phyloP scores from a whole-genome alignment of 1,140 invertebrate species.

The Drosophila eugracilis region DNA sequence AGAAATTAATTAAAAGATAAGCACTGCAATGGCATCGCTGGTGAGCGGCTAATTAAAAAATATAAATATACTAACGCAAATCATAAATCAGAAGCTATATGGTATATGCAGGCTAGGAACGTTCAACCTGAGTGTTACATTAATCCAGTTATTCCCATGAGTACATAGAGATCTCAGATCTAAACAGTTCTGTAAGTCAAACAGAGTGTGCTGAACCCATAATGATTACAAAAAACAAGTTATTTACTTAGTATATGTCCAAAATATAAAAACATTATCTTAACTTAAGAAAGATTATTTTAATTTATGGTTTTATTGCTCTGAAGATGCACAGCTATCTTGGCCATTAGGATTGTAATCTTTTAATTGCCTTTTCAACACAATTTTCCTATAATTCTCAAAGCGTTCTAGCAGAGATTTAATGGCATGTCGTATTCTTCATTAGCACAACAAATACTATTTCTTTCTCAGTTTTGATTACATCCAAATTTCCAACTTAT shows the following conservation, averaged over 20 bases:
- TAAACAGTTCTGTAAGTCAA: slow-evolving; percentile 10
- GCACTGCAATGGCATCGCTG: slow-evolving; percentile 25
- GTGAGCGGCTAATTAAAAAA: slow-evolving; percentile 35
- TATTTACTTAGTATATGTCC: background rate
- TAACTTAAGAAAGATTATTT: background rate
- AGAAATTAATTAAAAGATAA: slow-evolving; percentile 64
- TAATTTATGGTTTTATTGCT: background rate
- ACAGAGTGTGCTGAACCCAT: slow-evolving; percentile 11
- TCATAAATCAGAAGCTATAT: slow-evolving; percentile 31
- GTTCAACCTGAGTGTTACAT: slow-evolving; percentile 10
- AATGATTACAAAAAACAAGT: slow-evolving; percentile 2
- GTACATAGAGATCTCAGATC: slow-evolving; percentile 14
- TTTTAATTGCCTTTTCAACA: background rate
- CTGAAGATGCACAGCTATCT: background rate
- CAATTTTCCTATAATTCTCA: background rate
- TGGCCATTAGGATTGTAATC: background rate
- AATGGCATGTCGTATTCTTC: background rate
- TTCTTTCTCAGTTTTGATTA: too few species aligned
- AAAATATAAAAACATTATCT: background rate
- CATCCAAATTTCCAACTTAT: too few species aligned
- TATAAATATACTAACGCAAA: slow-evolving; percentile 24
- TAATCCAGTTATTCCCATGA: slow-evolving; percentile 32
- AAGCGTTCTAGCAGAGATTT: background rate
- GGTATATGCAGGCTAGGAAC: slow-evolving; percentile 17
- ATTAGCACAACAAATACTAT: background rate